Percentiles rank a stretch among this genome's conserved stretches.
Evolutionary conservation across 2,113 vertebrate genomes (phyloP).

Genomic region (Campylorhamphus procurvoides): DNA sequence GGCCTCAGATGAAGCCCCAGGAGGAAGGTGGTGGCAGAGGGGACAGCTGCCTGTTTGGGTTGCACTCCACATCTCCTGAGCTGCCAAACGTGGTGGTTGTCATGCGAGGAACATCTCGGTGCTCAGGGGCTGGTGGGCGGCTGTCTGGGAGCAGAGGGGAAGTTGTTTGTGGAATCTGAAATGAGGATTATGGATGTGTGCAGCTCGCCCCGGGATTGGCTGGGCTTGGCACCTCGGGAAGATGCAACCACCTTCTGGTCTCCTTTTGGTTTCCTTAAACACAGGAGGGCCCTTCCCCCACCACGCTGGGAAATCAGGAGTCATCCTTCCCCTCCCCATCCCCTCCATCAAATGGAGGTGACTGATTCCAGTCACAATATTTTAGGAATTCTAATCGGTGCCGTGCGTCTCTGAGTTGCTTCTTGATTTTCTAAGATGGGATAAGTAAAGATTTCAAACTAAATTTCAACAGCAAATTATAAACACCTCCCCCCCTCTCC

Average conservation of each 20-base stretch:
- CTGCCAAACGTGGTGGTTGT: not conserved
- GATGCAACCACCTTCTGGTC: not conserved
- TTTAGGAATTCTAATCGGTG: not conserved
- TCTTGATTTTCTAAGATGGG: not conserved
- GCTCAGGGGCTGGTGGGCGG: not conserved
- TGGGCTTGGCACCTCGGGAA: not conserved
- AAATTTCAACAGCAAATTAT: not conserved
- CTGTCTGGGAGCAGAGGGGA: not conserved
- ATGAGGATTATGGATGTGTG: not conserved
- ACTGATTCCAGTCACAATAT: not conserved
- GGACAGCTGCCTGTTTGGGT: not conserved
- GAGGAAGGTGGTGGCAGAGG: not conserved
- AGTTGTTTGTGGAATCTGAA: slow-evolving; percentile 8
- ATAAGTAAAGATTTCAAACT: not conserved
- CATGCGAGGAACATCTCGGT: not conserved
- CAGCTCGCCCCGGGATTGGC: not conserved
- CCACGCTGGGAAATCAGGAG: not conserved
- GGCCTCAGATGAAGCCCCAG: no score
- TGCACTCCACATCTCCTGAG: not conserved
- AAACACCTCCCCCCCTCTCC: rapidly evolving
- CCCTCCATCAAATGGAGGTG: not conserved
- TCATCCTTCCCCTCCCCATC: not conserved
- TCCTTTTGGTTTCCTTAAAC: not conserved
- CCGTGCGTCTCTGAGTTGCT: not conserved
- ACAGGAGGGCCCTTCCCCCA: not conserved